Conservation (phyloP, 1,140 invertebrate genomes). For the Musca domestica region DNA sequence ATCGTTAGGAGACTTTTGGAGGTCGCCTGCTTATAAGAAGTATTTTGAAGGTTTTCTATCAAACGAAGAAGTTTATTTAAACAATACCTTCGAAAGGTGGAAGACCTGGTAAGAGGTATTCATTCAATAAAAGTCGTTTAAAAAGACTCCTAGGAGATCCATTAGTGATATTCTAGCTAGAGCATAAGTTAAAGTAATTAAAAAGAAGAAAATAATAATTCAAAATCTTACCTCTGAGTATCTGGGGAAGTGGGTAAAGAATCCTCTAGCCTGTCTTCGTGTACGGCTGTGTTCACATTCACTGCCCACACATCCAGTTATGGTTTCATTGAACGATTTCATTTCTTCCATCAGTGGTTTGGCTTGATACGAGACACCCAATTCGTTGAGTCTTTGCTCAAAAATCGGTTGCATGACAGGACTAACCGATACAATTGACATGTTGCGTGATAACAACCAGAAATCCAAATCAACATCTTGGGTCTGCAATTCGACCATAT, state of each 20-base stretch:
- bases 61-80: no score
- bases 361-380: conserved; percentile 21
- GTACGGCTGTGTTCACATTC: conserved; percentile 28
- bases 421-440: conserved; percentile 26
- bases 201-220: no score
- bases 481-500: conserved; percentile 28
- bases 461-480: conserved; percentile 27
- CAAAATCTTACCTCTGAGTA: conserved; percentile 34
- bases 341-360: conserved; percentile 29
- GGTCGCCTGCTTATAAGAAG: no score
- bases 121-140: no score
- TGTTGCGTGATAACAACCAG: conserved; percentile 29
- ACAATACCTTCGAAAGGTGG: no score
- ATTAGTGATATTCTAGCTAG: no score
- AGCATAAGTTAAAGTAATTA: no score
- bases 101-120: no score
- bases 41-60: no score
- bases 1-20: no score
- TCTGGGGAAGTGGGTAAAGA: conserved; percentile 45
- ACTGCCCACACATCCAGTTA: neutral
- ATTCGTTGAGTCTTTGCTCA: conserved; percentile 19
- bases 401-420: conserved; percentile 23
- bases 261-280: conserved; percentile 44
- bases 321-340: conserved; percentile 22
- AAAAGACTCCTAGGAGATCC: no score